Conservation (phyloP, 2,888 invertebrate genomes). For the Cecidostiba fungosa region DNA sequence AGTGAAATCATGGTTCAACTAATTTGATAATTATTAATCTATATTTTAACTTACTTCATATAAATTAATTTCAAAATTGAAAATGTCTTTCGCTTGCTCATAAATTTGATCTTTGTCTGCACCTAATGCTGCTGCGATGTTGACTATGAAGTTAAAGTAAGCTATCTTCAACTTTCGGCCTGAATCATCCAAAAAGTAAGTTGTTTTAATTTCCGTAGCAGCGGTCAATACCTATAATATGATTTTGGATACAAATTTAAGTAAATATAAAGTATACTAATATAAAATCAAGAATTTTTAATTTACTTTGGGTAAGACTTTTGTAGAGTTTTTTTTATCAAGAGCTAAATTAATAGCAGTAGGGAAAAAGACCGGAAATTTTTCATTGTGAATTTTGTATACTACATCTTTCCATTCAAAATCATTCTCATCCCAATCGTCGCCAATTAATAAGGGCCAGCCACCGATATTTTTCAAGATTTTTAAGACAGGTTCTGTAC, state of each 20-base stretch:
- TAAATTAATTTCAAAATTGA: slow-evolving; percentile 92
- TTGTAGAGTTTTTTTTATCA: slow-evolving; percentile 92
- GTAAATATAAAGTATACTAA: not conserved
- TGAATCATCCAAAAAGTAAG: slow-evolving; percentile 87
- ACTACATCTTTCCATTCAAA: slow-evolving; percentile 91
- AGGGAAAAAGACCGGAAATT: slow-evolving; percentile 92
- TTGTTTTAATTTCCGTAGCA: not conserved
- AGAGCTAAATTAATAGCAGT: slow-evolving; percentile 92
- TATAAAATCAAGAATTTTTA: not conserved
- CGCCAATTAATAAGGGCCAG: slow-evolving; percentile 92
- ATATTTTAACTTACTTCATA: slow-evolving; percentile 88
- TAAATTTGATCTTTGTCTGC: slow-evolving; percentile 83
- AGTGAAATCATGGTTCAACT: not conserved
- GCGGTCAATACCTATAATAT: slow-evolving; percentile 26
- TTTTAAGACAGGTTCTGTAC: slow-evolving; percentile 85
- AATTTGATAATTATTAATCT: not conserved
- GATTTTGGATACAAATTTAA: not conserved
- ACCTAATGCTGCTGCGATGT: slow-evolving; percentile 90
- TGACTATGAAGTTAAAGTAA: slow-evolving; percentile 91
- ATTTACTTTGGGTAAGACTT: slow-evolving; percentile 90
- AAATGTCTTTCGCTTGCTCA: slow-evolving; percentile 87
- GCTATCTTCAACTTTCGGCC: slow-evolving; percentile 89
- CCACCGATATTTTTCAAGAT: slow-evolving; percentile 90
- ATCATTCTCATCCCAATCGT: slow-evolving; percentile 84
- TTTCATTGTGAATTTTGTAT: slow-evolving; percentile 87